A percentile compares a stretch with the other conserved stretches of the same genome.
Conservation (phyloP, 2,113 vertebrate species). For the Xiphophorus couchianus region DNA sequence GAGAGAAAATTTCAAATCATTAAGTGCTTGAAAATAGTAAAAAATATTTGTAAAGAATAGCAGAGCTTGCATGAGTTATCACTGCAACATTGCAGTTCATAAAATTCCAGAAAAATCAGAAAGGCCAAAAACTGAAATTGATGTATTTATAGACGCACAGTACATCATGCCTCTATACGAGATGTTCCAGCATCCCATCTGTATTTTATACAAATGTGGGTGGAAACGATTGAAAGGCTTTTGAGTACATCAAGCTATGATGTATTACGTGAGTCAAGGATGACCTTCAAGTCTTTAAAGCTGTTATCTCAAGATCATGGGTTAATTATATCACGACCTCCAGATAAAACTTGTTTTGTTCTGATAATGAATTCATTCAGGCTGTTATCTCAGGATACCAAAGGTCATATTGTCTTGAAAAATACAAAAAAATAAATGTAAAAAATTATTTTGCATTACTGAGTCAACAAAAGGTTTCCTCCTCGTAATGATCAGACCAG, state of each 20-base stretch:
- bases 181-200: background rate
- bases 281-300: constrained; percentile 1
- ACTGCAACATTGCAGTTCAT: no score
- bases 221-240: background rate
- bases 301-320: background rate
- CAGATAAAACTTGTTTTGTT: background rate
- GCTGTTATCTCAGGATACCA: background rate
- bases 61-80: no score
- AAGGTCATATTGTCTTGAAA: constrained; percentile 1
- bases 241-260: background rate
- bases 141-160: no score
- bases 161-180: no score
- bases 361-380: background rate
- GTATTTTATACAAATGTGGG: background rate
- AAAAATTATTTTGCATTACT: background rate
- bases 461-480: background rate
- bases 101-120: no score
- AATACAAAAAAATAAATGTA: background rate
- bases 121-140: no score
- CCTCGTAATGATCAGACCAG: background rate
- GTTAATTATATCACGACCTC: constrained; percentile 1
- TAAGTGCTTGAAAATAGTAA: no score
- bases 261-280: background rate
- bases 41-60: no score
- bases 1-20: no score